A percentile compares a stretch with the other conserved stretches of the same genome.
Evolutionary conservation across 2,113 vertebrate genomes (phyloP).

Genomic region (Erythrolamprus reginae): DNA sequence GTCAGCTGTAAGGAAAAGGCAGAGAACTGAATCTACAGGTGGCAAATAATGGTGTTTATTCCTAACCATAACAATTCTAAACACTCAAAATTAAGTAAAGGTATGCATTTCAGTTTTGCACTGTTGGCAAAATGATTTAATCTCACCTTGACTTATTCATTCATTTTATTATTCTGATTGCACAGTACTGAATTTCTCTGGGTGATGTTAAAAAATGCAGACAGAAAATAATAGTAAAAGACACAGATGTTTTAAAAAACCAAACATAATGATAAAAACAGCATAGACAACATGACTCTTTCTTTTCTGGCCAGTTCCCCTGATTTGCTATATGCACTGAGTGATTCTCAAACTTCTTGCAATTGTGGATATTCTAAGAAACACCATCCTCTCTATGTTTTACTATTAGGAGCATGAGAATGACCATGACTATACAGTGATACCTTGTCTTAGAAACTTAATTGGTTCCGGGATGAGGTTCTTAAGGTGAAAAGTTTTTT

Average conservation of each 20-base stretch:
- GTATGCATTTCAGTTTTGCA: not conserved
- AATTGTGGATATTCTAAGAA: not conserved
- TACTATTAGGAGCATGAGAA: not conserved
- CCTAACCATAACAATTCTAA: not conserved
- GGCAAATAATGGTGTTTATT: not conserved
- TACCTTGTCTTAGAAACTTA: no score
- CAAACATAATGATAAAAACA: not conserved
- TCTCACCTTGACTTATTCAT: not conserved
- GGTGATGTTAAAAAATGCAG: not conserved
- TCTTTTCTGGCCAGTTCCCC: not conserved
- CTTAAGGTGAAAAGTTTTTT: no score
- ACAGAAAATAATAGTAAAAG: not conserved
- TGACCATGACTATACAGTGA: not conserved
- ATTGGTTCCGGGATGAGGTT: no score
- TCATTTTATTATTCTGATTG: not conserved
- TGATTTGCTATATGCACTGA: not conserved
- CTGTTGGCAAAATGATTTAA: not conserved
- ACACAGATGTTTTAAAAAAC: not conserved
- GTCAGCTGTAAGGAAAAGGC: constrained; percentile 78
- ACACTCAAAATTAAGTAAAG: not conserved
- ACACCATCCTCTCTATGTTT: not conserved
- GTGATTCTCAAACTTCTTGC: not conserved
- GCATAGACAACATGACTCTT: not conserved
- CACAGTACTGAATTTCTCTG: not conserved
- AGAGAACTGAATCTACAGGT: constrained; percentile 6